Evolutionary conservation across 2,113 vertebrate species (phyloP), one percentile per base, ranked within the genome.

Genomic region (Caloenas nicobarica): DNA sequence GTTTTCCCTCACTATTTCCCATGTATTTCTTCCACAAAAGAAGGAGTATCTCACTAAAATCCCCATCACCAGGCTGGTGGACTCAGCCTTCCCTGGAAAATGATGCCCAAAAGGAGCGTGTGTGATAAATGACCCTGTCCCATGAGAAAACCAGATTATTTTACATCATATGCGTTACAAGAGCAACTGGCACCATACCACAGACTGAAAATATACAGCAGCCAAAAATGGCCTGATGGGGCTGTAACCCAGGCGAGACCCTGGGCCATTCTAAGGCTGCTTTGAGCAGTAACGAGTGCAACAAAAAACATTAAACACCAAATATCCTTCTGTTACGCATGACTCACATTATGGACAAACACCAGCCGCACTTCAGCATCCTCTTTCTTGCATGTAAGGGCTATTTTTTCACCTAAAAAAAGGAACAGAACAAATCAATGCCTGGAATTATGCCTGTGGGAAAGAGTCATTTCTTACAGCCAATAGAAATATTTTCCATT

Each of bases 401-500:
- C 38, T 80, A 5, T 6, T 72, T 90, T 79, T 84, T 60, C 44
- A 42, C 54, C 50, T 42, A 53, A 84, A 78, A 64, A 80, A 19
- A 46, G 44, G 69, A 84, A 33, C n/a, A 1, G 33, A 51, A 46
- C n/a, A 61, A 29, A 96, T 69, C 85, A 56, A 44, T n/a, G 72
- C 25, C 69, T 82, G 81, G 53, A 86, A 54, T 87, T 80, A 38
- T 0, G 18, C 70, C 65, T 70, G 46, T 23, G 68, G 57, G 44
- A 78, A 76, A 76, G 57, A 70, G 48, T 33, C 15, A 66, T 61
- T 93, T 77, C 34, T 66, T 61, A 40, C 33, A 50, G 44, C 62
- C 76, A 44, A 58, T 31, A 70, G 76, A 89, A 93, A 84, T 81
- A 93, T 76, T 95, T 87, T 74, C 87, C 42, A 25, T 76, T 95